These are phyloP conservation scores for Crepidodera aurea DNA, from an alignment of 2,888 invertebrate genomes.

Conservation along the genomic window DNA sequence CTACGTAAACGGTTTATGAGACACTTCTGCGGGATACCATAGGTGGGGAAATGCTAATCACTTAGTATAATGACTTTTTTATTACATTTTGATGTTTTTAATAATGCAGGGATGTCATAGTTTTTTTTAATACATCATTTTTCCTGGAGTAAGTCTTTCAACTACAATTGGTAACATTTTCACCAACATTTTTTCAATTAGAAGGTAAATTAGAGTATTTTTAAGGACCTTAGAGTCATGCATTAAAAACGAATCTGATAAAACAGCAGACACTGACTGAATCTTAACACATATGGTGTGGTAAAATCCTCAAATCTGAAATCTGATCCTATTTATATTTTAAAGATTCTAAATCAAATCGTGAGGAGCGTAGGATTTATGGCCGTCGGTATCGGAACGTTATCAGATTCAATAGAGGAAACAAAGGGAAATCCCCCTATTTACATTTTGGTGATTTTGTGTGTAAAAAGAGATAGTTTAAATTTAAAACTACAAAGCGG, in stretches of 20 bases:
- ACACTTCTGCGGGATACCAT: slow-evolving; percentile 10
- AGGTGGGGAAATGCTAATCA: slow-evolving; percentile 6
- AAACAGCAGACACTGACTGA: not conserved
- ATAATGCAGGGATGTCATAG: not conserved
- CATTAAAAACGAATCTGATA: too few relatives aligned
- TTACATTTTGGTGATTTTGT: slow-evolving; percentile 54
- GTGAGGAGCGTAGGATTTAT: slow-evolving; percentile 44
- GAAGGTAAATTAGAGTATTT: too few relatives aligned
- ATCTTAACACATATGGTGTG: not conserved
- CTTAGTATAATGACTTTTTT: not conserved
- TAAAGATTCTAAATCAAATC: slow-evolving; percentile 40
- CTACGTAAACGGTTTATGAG: slow-evolving; percentile 15
- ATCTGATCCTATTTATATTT: slow-evolving; percentile 26
- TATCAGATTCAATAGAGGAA: slow-evolving; percentile 53
- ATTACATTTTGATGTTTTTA: not conserved
- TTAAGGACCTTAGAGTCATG: too few relatives aligned
- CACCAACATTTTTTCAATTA: too few relatives aligned
- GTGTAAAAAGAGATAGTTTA: slow-evolving; percentile 52
- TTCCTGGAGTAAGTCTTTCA: too few relatives aligned
- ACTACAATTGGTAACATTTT: too few relatives aligned
- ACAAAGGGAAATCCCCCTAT: slow-evolving; percentile 53
- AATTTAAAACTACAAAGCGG: slow-evolving; percentile 52
- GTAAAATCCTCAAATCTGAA: slow-evolving; percentile 6
- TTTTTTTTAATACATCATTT: too few relatives aligned
- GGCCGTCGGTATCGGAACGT: slow-evolving; percentile 44